A percentile compares a stretch with the other conserved stretches of the same genome.
These are phyloP conservation scores for Nothobranchius furzeri DNA, from an alignment of 2,113 vertebrate genomes.

Conservation along the genomic window DNA sequence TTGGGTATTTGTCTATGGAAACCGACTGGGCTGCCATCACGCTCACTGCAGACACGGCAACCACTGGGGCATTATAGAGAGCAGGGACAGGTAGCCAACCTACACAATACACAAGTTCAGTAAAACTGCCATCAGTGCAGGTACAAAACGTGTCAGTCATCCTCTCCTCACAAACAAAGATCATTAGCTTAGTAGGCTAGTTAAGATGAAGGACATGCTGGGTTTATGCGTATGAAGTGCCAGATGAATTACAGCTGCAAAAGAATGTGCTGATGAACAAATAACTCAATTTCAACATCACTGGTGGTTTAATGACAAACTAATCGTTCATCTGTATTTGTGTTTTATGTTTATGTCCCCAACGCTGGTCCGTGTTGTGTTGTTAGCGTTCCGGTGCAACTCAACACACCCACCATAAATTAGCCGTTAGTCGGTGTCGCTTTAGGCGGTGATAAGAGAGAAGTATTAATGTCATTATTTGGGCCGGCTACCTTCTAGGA, in stretches of 20 bases:
- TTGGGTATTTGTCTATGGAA: constrained; percentile 78
- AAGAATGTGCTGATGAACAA: no score
- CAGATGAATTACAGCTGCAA: no score
- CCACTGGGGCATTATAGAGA: constrained; percentile 74
- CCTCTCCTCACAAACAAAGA: background rate
- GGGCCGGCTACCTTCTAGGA: background rate
- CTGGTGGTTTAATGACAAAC: background rate
- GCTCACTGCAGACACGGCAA: constrained; percentile 69
- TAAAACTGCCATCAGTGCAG: constrained; percentile 12
- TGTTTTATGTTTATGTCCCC: no score
- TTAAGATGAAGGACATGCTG: no score
- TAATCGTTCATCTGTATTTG: background rate
- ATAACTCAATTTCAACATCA: no score
- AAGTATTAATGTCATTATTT: background rate
- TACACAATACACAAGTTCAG: constrained; percentile 52
- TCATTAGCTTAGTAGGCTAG: background rate
- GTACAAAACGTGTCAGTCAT: background rate
- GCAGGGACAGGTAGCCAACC: constrained; percentile 60
- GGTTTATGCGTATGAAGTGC: no score
- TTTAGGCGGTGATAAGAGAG: constrained; percentile 18
- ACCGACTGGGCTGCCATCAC: constrained; percentile 78
- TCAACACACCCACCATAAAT: constrained; percentile 57
- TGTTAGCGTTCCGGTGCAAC: background rate
- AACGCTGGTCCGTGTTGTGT: background rate
- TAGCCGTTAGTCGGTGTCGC: constrained; percentile 48